phyloP scores from a whole-genome alignment of 2,888 invertebrate species.

The Orthonevra nobilis region DNA sequence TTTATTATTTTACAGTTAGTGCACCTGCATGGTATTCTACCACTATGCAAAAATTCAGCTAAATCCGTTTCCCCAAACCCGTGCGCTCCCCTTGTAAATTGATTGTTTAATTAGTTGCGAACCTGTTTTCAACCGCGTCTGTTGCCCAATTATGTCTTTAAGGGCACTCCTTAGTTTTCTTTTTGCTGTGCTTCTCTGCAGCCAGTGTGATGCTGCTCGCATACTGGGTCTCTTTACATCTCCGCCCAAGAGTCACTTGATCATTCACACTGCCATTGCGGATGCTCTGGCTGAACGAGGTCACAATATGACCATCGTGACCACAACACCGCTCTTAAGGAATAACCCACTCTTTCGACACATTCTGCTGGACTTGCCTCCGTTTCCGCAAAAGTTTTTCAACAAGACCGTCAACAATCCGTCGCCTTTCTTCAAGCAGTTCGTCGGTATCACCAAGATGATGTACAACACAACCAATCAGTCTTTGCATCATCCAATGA shows the following conservation, averaged over 20 bases:
- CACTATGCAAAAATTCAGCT: too few species aligned
- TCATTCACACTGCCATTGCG: conserved; percentile 75
- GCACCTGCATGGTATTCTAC: too few species aligned
- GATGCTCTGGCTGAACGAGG: conserved; percentile 74
- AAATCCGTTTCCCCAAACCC: too few species aligned
- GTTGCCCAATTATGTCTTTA: background rate
- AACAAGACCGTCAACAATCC: conserved; percentile 63
- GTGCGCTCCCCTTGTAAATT: too few species aligned
- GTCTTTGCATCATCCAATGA: conserved; percentile 68
- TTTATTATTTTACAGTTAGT: too few species aligned
- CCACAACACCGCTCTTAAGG: conserved; percentile 70
- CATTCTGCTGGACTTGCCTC: conserved; percentile 60
- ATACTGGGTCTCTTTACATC: conserved; percentile 76
- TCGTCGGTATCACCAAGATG: conserved; percentile 29
- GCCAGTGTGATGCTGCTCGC: conserved; percentile 70
- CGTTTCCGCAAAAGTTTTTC: conserved; percentile 57
- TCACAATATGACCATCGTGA: conserved; percentile 76
- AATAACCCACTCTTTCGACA: conserved; percentile 72
- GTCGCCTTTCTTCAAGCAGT: conserved; percentile 61
- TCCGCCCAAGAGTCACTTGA: conserved; percentile 75
- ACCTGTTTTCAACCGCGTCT: background rate
- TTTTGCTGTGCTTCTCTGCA: background rate
- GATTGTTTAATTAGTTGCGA: background rate
- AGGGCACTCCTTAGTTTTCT: background rate
- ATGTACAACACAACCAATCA: too few species aligned